phyloP scores from a whole-genome alignment of 2,888 invertebrate genomes.

The Drosophila greeni region DNA sequence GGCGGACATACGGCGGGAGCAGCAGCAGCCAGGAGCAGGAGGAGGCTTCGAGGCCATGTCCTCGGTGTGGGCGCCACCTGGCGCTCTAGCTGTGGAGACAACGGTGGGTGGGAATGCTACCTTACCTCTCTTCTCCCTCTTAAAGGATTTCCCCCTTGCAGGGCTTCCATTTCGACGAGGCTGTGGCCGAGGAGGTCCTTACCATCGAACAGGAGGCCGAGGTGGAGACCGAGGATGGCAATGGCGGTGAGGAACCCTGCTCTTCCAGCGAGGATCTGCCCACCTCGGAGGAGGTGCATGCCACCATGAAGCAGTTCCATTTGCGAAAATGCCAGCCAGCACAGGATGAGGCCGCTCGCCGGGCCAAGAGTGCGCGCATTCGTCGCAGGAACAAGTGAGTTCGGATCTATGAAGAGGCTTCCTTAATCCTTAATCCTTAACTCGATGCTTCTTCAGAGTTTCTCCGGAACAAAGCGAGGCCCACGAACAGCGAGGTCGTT shows the following conservation, averaged over 20 bases:
- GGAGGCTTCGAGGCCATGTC: conserved; percentile 47
- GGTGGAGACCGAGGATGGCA: conserved; percentile 74
- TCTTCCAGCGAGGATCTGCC: conserved; percentile 71
- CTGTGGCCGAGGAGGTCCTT: conserved; percentile 70
- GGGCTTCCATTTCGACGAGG: conserved; percentile 72
- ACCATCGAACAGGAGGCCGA: conserved; percentile 75
- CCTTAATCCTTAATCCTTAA: background rate
- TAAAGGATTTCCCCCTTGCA: conserved; percentile 1
- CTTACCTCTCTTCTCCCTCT: too few species aligned
- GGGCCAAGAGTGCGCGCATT: conserved; percentile 75
- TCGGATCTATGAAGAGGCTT: background rate
- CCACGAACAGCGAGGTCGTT: conserved; percentile 67
- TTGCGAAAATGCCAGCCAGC: conserved; percentile 75
- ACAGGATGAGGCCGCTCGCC: conserved; percentile 71
- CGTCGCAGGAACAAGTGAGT: conserved; percentile 75
- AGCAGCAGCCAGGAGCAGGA: conserved; percentile 49
- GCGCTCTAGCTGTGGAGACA: conserved; percentile 49
- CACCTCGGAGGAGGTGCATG: conserved; percentile 77
- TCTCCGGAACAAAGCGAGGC: conserved; percentile 73
- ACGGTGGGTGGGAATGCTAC: conserved; percentile 50
- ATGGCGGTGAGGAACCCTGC: conserved; percentile 46
- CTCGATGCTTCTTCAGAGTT: conserved; percentile 56
- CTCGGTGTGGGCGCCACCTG: conserved; percentile 69
- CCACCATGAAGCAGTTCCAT: conserved; percentile 78
- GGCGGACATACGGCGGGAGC: conserved; percentile 63